These are phyloP conservation scores for Microctenopoma lineatum DNA, from an alignment of 2,797 vertebrate species.

Conservation along the genomic window DNA sequence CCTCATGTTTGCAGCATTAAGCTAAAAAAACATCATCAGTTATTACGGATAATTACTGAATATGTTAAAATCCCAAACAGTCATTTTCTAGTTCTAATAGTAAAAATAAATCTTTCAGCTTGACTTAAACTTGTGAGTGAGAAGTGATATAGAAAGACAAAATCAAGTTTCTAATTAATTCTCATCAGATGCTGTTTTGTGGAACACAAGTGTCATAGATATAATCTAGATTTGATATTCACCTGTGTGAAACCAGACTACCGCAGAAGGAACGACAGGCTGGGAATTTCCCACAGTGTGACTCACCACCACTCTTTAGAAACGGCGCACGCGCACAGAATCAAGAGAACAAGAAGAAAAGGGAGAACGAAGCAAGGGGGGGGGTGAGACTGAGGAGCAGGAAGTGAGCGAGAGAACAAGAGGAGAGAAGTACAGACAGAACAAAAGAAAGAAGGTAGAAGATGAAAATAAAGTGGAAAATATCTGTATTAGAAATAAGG, in stretches of 20 bases:
- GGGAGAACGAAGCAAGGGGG: slow-evolving; percentile 35
- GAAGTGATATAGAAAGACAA: slow-evolving; percentile 33
- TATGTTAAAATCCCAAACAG: too few relatives aligned
- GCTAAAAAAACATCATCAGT: too few relatives aligned
- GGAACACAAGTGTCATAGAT: slow-evolving; percentile 72
- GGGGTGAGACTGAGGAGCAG: slow-evolving; percentile 38
- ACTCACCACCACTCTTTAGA: slow-evolving; percentile 73
- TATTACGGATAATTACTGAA: background rate
- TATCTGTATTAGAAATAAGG: slow-evolving; percentile 2
- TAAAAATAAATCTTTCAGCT: slow-evolving; percentile 29
- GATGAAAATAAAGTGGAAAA: slow-evolving; percentile 13
- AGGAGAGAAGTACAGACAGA: slow-evolving; percentile 18
- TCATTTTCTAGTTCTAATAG: too few relatives aligned
- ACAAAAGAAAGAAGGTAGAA: slow-evolving; percentile 26
- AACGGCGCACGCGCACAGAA: slow-evolving; percentile 69
- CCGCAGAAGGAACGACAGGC: slow-evolving; percentile 54
- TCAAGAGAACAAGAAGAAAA: slow-evolving; percentile 56
- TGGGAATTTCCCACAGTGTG: slow-evolving; percentile 87
- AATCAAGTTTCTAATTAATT: slow-evolving; percentile 45
- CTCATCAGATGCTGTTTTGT: slow-evolving; percentile 38
- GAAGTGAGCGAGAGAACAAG: slow-evolving; percentile 45
- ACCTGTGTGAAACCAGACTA: slow-evolving; percentile 78
- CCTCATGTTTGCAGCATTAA: background rate
- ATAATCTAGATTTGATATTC: slow-evolving; percentile 63
- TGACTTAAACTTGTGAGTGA: slow-evolving; percentile 49